phyloP scores from a whole-genome alignment of 2,797 vertebrate genomes.

The Triplophysa bombifrons region DNA sequence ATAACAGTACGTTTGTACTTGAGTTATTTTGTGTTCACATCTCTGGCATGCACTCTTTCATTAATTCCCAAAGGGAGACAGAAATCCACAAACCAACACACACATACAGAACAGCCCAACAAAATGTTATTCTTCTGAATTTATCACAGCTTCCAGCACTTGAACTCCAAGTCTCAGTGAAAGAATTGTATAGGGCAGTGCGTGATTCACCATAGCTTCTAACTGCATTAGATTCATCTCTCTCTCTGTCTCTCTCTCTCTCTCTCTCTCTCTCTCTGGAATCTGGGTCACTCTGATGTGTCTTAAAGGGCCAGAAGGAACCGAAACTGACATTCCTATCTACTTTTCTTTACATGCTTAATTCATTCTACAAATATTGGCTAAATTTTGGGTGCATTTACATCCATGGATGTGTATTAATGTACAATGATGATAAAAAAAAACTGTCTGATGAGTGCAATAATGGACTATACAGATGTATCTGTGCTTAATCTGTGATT shows the following conservation, averaged over 20 bases:
- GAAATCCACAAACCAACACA: not conserved
- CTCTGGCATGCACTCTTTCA: slow-evolving; percentile 4
- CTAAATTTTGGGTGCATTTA: too few relatives aligned
- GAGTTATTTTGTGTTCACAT: not conserved
- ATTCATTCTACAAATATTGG: not conserved
- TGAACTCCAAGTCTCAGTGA: slow-evolving; percentile 64
- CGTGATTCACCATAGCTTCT: slow-evolving; percentile 69
- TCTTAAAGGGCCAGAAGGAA: slow-evolving; percentile 68
- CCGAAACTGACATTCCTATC: not conserved
- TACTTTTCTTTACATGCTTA: not conserved
- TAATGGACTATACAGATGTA: slow-evolving; percentile 22
- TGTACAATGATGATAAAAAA: too few relatives aligned
- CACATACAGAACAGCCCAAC: slow-evolving; percentile 52
- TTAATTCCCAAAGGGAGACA: not conserved
- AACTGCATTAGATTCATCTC: slow-evolving; percentile 70
- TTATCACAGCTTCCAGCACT: slow-evolving; percentile 57
- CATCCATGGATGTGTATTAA: too few relatives aligned
- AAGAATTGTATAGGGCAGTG: slow-evolving; percentile 70
- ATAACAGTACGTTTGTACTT: not conserved
- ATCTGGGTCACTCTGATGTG: slow-evolving; percentile 74
- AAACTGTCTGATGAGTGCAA: not conserved
- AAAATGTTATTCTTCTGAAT: slow-evolving; percentile 8
- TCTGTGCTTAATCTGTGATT: slow-evolving; percentile 32
- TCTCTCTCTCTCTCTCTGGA: slow-evolving; percentile 57
- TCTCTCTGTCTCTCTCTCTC: slow-evolving; percentile 60